Evolutionary conservation across 2,113 vertebrate genomes (phyloP), one percentile per base, ranked within the genome.

Genomic region (Crotalus viridis): DNA sequence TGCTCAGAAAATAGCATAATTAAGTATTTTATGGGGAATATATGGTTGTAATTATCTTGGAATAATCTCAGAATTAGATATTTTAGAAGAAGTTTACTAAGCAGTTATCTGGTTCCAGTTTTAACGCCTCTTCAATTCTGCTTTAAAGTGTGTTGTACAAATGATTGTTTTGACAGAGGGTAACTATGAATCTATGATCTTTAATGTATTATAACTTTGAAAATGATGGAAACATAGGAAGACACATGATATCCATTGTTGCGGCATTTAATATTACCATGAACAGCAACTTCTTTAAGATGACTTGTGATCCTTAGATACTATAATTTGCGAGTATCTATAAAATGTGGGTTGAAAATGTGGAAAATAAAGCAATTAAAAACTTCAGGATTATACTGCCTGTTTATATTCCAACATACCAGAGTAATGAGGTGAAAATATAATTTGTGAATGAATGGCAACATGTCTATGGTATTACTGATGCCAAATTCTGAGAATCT

Each of bases 401-500:
- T 94, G 51, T 43, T 91, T 94, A 92, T 59, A 86, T 61, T 55
- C 92, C 86, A 89, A 28, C 91, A 92, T 91, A 95, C 69, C 28
- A 89, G 94, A 96, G 61, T 92, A 95, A 93, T 89, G 43, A 94
- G 54, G 89, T 95, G 88, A 93, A 95, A 91, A 91, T 93, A 46
- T 89, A 94, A 39, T 33, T 90, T 94, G 15, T 85, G 59, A 92
- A 89, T 97, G 48, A 87, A 95, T 95, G 92, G 96, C 94, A 95
- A 93, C 93, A 26, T 94, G 46, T 95, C 92, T 33, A 51, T 0
- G 8, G 48, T 9, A 26, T 95, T 94, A 94, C 51, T 95, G 89
- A 94, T 87, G 95, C 57, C 89, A 81, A 95, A 95, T 95, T 97
- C 95, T 94, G 93, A 90, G 87, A 94, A 95, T 10, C 9, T 85